phyloP scores from a whole-genome alignment of 2,888 invertebrate species.

The Dolichopus griseipennis region DNA sequence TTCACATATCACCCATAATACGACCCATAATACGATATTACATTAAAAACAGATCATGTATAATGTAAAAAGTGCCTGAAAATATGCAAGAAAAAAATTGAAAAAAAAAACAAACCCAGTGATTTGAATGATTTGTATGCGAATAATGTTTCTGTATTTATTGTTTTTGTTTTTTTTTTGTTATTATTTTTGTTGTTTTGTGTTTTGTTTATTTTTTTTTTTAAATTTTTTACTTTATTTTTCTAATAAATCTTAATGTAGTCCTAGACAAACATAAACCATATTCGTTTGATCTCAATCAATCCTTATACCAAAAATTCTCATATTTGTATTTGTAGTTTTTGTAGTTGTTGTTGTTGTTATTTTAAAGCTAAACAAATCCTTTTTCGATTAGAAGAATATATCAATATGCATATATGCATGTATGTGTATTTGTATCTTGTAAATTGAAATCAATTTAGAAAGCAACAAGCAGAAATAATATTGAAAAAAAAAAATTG shows the following conservation, averaged over 20 bases:
- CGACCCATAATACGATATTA: too few species aligned
- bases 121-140: too few species aligned
- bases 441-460: not conserved
- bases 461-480: not conserved
- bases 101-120: too few species aligned
- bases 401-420: not conserved
- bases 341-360: not conserved
- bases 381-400: conserved; percentile 1
- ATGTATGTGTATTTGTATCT: too few species aligned
- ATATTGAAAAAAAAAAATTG: not conserved
- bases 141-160: too few species aligned
- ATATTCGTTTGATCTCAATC: conserved; percentile 6
- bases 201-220: too few species aligned
- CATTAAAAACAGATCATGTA: too few species aligned
- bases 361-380: not conserved
- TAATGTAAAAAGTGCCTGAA: too few species aligned
- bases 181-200: too few species aligned
- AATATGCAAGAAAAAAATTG: too few species aligned
- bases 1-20: too few species aligned
- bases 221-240: not conserved
- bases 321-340: not conserved
- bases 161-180: too few species aligned
- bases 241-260: conserved; percentile 6
- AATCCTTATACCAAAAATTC: not conserved
- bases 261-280: conserved; percentile 1